phyloP scores from a whole-genome alignment of 30 jellyfish, hydroid and myxozoan species.

The Hydractinia symbiolongicarpus region DNA sequence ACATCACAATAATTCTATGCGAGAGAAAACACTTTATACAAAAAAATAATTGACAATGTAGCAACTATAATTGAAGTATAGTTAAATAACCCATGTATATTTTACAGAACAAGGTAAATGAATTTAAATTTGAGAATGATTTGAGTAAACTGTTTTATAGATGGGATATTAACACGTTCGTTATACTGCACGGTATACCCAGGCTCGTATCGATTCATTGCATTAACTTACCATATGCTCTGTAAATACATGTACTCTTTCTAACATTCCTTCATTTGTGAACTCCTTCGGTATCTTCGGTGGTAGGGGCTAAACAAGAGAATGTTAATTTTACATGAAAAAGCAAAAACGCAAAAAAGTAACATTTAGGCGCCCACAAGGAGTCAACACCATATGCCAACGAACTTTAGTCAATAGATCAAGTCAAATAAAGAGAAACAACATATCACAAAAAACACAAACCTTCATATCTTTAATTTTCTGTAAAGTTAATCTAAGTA shows the following conservation, averaged over 20 bases:
- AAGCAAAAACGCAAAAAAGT: background rate
- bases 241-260: constrained; percentile 58
- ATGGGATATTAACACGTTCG: too few species aligned
- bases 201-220: too few species aligned
- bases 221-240: constrained; percentile 65
- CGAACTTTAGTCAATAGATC: background rate
- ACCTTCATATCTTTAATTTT: constrained; percentile 57
- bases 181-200: too few species aligned
- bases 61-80: background rate
- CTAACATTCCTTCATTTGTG: constrained; percentile 70
- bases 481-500: constrained; percentile 28
- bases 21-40: too few species aligned
- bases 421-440: too few species aligned
- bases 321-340: background rate
- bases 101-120: too few species aligned
- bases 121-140: too few species aligned
- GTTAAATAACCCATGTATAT: too few species aligned
- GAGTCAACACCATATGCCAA: background rate
- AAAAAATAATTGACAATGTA: too few species aligned
- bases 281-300: constrained; percentile 75
- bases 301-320: constrained; percentile 8
- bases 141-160: too few species aligned
- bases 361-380: background rate
- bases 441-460: too few species aligned
- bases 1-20: constrained; percentile 66